phyloP scores from a whole-genome alignment of 2,113 vertebrate genomes.

The Cryptomyrus ogoouensis region DNA sequence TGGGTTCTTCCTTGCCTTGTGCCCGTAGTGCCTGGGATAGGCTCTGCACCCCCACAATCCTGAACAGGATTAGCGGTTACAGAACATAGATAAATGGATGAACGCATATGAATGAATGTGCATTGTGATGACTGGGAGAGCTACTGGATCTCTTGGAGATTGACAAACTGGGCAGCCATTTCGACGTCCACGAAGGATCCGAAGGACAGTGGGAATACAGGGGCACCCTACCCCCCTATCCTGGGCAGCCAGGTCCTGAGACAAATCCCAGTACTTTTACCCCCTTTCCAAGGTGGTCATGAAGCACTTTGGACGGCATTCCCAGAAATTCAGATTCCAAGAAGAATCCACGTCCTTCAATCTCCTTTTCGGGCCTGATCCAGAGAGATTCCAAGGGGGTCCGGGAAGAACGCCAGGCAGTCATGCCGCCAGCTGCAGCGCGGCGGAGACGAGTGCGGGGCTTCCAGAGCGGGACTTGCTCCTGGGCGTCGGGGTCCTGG shows the following conservation, averaged over 20 bases:
- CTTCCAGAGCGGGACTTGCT: neutral
- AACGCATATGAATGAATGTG: neutral
- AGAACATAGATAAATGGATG: neutral
- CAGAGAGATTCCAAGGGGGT: conserved; percentile 3
- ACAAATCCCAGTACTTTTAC: neutral
- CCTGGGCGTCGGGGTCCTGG: neutral
- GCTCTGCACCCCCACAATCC: neutral
- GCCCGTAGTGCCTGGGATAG: neutral
- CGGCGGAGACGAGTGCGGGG: neutral
- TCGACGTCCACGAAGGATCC: neutral
- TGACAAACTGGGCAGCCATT: neutral
- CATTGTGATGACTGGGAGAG: neutral
- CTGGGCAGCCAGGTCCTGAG: neutral
- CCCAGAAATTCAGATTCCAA: neutral
- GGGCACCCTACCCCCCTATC: neutral
- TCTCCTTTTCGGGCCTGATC: conserved; percentile 70
- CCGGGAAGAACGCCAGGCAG: neutral
- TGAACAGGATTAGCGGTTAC: neutral
- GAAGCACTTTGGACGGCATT: neutral
- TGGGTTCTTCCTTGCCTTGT: neutral
- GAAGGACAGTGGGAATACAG: neutral
- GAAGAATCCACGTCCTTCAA: conserved; percentile 66
- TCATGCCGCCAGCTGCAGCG: neutral
- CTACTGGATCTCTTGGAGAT: neutral
- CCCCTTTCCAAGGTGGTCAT: conserved; percentile 51